Base-by-base conservation (phyloP, 2,888 invertebrate genomes). In the Meliscaeva auricollis region DNA sequence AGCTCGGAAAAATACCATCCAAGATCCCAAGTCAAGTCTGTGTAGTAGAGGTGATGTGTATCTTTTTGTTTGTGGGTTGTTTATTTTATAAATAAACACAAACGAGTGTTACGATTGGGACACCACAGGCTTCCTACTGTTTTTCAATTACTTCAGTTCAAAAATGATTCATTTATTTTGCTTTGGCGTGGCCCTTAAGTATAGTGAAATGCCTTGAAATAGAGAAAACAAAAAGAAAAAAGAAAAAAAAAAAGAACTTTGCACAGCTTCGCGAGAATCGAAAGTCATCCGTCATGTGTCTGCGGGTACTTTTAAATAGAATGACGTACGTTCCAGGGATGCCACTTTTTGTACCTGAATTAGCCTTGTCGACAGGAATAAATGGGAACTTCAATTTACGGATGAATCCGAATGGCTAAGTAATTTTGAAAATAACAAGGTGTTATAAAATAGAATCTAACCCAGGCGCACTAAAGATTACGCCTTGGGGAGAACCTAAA, bases 151-250 rank as follows among this genome's bases (percentile, higher is more conserved):
- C 50, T 17, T 62, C 41, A 68, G 20, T 38, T 64, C 13, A 52
- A 50, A 50, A 62, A 50, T 81, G 73, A 85, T 76, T 85, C 76
- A 85, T 81, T 81, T 81, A 72, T 46, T 72, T 79, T 66, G 72
- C 11, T 46, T 72, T 80, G 72, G 80, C n/a, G 46, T 52, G 30
- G 56, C 44, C 84, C 79, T 79, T 84, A 76, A 80, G n/a, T n/a
- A 58, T 52, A 66, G 69, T 68, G 30, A n/a, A 38, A n/a, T 30
- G 50, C 35, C 35, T 74, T 17, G 62, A 79, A 74, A 74, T 74
- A 66, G 69, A 66, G 69, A 32, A 74, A 60, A 32, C 5, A 20
- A 7, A 8, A 0, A 44, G 20, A 44, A 44, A 0, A 44, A 44
- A 62, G 7, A 8, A 58, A 44, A 38, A 20, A 2, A 38, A 56